These are phyloP conservation scores for Cottus gobio DNA, from an alignment of 2,113 vertebrate genomes.

Conservation along the genomic window DNA sequence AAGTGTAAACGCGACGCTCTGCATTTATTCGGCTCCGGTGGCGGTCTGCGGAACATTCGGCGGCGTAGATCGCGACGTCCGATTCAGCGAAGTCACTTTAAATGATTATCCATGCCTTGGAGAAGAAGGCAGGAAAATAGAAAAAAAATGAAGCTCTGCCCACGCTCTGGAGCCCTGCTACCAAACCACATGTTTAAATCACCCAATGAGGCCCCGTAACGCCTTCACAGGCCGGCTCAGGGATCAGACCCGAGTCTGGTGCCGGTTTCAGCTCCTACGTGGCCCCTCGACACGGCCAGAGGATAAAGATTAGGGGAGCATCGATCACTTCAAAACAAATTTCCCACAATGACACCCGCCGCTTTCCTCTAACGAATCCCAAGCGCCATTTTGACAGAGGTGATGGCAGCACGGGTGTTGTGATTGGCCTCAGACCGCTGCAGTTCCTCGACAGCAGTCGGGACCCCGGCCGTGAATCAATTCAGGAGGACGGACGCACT, in stretches of 20 bases:
- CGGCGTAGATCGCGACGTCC: conserved; percentile 4
- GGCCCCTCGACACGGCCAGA: conserved; percentile 37
- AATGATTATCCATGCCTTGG: conserved; percentile 24
- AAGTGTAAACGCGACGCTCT: conserved; percentile 40
- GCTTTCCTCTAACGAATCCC: not conserved
- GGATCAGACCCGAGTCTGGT: conserved; percentile 32
- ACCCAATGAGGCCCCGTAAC: conserved; percentile 59
- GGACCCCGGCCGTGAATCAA: conserved; percentile 70
- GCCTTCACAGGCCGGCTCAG: conserved; percentile 29
- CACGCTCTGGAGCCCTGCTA: conserved; percentile 27
- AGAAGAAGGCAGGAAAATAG: not conserved
- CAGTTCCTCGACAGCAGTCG: conserved; percentile 64
- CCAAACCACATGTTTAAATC: conserved; percentile 55
- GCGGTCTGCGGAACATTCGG: conserved; percentile 10
- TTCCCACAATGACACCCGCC: not conserved
- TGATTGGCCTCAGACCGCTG: conserved; percentile 43
- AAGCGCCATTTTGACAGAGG: conserved; percentile 2
- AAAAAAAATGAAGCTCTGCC: conserved; percentile 15
- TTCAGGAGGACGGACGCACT: conserved; percentile 60
- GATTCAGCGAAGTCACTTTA: conserved; percentile 28
- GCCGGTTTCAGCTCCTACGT: conserved; percentile 21
- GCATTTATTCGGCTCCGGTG: conserved; percentile 25
- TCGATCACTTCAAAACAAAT: not conserved
- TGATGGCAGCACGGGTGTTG: not conserved
- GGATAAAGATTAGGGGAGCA: conserved; percentile 7